Base-by-base conservation (phyloP, 2,888 invertebrate species). In the Luperina testacea region DNA sequence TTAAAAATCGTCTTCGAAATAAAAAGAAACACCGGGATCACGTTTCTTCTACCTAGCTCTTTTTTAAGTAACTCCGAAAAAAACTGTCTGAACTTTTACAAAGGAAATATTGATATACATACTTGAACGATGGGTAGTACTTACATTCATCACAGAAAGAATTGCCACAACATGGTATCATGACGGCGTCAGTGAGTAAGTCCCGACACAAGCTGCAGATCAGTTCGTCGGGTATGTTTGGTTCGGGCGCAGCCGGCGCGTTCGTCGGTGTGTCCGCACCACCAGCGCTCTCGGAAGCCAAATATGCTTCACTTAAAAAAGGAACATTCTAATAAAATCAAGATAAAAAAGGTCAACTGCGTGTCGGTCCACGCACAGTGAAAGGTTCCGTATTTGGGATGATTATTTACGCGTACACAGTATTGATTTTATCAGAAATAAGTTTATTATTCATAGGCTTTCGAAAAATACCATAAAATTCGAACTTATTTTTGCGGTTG, bases 131-230 rank as follows among this genome's bases (percentile, higher is more conserved):
- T 5, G 27, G 2, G 17, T 74, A 57, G 11, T 38, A 83, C 98
- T 97, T 97, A 98, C 99, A 99, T 95, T 99, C 99, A 95, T 99
- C 99, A 95, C 99, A 99, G 96, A 99, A 99, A 17, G 99, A 99
- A 94, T 99, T 99, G 7, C 99, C 99, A 95, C 99, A 99, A 94
- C 99, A 99, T 0, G 99, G 99, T 93, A 99, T 99, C 98, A 99
- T 98, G 51, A 99, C 99, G 61, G 99, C 99, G 95, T 99, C 99
- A 0, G 98, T 98, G 83, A 99, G 97, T 64, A 99, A 97, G 94
- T 99, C 99, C 74, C 98, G 98, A 95, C 99, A 99, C 78, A 99
- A 97, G 78, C 98, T 98, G 95, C 99, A 99, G 69, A 99, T 97
- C 71, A 99, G 96, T 93, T 99, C 99, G 85, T 98, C 98, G 0